Evolutionary conservation across 2,113 vertebrate genomes (phyloP).

Genomic region (Tachuris rubrigastra): DNA sequence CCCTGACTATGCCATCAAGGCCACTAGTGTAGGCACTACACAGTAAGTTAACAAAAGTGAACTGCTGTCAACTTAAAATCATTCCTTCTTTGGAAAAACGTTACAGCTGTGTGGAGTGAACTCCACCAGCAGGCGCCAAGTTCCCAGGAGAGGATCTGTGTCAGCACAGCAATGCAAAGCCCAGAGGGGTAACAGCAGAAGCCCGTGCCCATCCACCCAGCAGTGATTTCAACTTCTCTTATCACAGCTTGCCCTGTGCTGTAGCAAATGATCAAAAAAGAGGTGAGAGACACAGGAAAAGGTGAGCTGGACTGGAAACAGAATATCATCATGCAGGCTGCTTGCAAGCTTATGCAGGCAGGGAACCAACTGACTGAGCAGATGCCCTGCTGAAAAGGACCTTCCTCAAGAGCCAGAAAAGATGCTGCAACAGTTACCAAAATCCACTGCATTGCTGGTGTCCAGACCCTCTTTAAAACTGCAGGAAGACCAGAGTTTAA

Average conservation of each 20-base stretch:
- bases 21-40: background rate
- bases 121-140: rapidly evolving
- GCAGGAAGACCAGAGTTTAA: background rate
- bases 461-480: background rate
- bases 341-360: background rate
- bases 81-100: background rate
- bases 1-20: background rate
- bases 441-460: background rate
- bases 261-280: background rate
- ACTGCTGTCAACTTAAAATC: background rate
- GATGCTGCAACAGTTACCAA: background rate
- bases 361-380: background rate
- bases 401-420: background rate
- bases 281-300: background rate
- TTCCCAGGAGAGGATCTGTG: background rate
- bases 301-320: background rate
- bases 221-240: background rate
- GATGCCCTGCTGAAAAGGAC: background rate
- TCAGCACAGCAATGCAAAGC: background rate
- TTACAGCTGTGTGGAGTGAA: background rate
- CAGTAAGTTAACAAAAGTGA: background rate
- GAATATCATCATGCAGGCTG: background rate
- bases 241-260: background rate
- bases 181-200: background rate
- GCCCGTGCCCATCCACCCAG: background rate